phyloP scores from a whole-genome alignment of 2,797 vertebrate species.

The Cyclopterus lumpus region DNA sequence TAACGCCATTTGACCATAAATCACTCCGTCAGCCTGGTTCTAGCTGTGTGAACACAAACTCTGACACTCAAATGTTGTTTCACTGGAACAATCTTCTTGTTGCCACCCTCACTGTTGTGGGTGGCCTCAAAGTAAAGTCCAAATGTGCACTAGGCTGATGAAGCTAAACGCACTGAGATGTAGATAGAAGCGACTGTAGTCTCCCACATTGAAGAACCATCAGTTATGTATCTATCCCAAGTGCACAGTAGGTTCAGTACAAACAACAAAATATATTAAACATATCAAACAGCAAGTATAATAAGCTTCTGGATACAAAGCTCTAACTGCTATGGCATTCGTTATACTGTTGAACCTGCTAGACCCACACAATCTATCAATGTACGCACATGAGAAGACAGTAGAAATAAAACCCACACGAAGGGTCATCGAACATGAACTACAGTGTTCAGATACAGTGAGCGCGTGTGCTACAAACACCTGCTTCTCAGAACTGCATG shows the following conservation, averaged over 20 bases:
- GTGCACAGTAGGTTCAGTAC: neutral
- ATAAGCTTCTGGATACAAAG: constrained; percentile 9
- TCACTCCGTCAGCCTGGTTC: neutral
- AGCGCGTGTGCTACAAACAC: neutral
- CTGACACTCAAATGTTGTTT: neutral
- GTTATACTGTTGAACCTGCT: constrained; percentile 3
- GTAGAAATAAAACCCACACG: constrained; percentile 1
- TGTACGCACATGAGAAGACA: neutral
- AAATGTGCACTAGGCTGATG: neutral
- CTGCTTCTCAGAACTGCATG: neutral
- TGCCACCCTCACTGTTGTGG: neutral
- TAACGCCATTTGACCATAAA: neutral
- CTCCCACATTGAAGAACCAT: neutral
- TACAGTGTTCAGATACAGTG: neutral
- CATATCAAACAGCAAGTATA: neutral
- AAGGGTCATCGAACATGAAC: neutral
- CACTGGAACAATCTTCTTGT: neutral
- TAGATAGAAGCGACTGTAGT: neutral
- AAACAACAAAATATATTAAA: constrained; percentile 15
- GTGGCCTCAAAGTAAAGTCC: neutral
- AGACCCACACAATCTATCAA: neutral
- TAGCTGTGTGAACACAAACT: neutral
- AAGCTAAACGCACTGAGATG: neutral
- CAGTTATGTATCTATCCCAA: neutral
- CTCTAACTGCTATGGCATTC: neutral